Evolutionary conservation across 2,888 invertebrate genomes (phyloP).

Genomic region (Acanthopleura granulata): DNA sequence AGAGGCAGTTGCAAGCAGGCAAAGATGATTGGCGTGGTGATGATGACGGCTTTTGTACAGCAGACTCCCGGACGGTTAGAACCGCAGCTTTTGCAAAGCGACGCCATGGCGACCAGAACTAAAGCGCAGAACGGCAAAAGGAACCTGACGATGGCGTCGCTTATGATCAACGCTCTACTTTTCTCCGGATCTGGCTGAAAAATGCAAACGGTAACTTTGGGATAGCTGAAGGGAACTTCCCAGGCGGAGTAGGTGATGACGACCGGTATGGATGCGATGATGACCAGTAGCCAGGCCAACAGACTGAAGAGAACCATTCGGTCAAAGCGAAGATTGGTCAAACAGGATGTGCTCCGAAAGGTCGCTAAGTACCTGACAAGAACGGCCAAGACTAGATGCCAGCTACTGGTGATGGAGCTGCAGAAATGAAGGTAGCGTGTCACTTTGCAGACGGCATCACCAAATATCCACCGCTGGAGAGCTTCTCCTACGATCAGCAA

Average conservation of each 20-base stretch:
- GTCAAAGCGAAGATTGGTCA: background rate
- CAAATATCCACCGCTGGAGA: background rate
- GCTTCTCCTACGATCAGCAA: background rate
- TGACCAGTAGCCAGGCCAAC: background rate
- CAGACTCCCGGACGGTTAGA: background rate
- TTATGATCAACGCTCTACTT: background rate
- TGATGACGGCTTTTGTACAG: background rate
- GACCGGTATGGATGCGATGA: background rate
- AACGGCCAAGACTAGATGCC: background rate
- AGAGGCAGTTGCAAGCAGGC: background rate
- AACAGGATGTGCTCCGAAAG: background rate
- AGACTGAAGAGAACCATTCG: background rate
- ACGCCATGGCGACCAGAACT: background rate
- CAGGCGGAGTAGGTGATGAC: conserved; percentile 9
- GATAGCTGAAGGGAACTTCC: background rate
- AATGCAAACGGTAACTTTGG: background rate
- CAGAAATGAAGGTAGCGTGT: conserved; percentile 17
- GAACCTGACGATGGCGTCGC: background rate
- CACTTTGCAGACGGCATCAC: background rate
- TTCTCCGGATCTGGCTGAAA: conserved; percentile 9
- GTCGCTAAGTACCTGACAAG: background rate
- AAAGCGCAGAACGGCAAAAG: background rate
- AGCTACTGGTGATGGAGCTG: background rate
- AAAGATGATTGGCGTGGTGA: background rate
- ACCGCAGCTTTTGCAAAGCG: background rate